phyloP scores from a whole-genome alignment of 2,113 vertebrate genomes.

The Gobiocypris rarus region DNA sequence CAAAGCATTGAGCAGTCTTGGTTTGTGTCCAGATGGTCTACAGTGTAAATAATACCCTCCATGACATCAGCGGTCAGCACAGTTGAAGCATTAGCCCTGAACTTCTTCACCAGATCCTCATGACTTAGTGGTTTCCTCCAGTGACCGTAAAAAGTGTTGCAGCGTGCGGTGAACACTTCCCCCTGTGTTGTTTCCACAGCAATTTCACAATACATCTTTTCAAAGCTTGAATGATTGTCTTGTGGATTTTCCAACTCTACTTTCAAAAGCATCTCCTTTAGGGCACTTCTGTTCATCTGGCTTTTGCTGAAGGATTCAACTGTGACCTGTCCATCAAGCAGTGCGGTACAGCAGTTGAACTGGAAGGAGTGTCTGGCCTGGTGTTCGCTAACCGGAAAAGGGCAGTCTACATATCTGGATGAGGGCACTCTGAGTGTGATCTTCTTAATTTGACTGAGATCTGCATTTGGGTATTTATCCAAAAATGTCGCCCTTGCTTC shows the following conservation, averaged over 20 bases:
- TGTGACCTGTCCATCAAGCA: constrained; percentile 80
- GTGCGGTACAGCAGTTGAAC: constrained; percentile 83
- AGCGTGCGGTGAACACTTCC: constrained; percentile 59
- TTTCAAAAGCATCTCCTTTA: constrained; percentile 79
- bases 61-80: constrained; percentile 70
- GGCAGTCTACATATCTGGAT: constrained; percentile 84
- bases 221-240: constrained; percentile 87
- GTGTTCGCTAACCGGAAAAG: constrained; percentile 82
- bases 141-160: constrained; percentile 89
- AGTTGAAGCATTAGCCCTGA: constrained; percentile 75
- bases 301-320: constrained; percentile 75
- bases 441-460: constrained; percentile 70
- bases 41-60: constrained; percentile 75
- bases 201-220: constrained; percentile 85
- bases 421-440: constrained; percentile 83
- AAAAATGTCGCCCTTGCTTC: constrained; percentile 75
- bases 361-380: constrained; percentile 94
- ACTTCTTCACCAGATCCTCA: constrained; percentile 84
- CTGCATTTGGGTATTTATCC: constrained; percentile 47
- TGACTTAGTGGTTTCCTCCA: constrained; percentile 89
- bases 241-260: constrained; percentile 78
- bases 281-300: constrained; percentile 68
- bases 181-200: constrained; percentile 69
- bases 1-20: constrained; percentile 76
- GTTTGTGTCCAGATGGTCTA: constrained; percentile 80